Evolutionary conservation across 2,888 invertebrate species (phyloP), one percentile per base, ranked within the genome.

Genomic region (Nomada goodeniana): DNA sequence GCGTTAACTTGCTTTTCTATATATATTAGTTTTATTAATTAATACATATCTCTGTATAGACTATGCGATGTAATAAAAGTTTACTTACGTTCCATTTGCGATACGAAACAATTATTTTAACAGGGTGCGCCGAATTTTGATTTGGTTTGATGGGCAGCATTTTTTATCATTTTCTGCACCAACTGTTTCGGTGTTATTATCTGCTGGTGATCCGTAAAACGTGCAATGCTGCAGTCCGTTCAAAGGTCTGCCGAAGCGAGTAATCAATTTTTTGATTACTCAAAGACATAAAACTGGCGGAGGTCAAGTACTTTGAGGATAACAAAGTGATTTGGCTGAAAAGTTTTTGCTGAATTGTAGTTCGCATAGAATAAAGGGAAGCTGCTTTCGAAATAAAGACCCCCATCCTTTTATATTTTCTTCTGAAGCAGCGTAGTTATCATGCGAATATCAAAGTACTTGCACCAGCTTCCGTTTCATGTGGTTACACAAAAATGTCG

Each of bases 331-430:
- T 52, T 52, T n/a, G 13, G 29, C 50, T 18, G 13, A 15, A 29
- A 65, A 52, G 52, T 65, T 52, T 52, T 29, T 3, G 29, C 52
- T 52, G 52, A 52, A 65, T 52, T 52, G 47, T 13, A 29, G 26
- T 20, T 47, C 29, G 69, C 47, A 15, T 26, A 47, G 59, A 47
- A 59, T 47, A 59, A 59, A 59, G 29, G 10, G 55, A 10, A n/a
- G 15, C 44, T 18, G 47, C 15, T 70, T 59, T 26, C 47, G 47
- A 59, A 70, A 70, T 70, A 70, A 70, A 47, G 47, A 10, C 15
- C 44, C 15, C 26, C 2, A 47, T 29, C 47, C 47, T 59, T 59
- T 59, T 47, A 44, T 29, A 47, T n/a, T 59, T 59, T n/a, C 29
- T 26, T 29, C 26, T 15, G 57, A 4, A 69, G n/a, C 20, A 7